Base-by-base conservation (phyloP, 1,140 invertebrate species). In the Carcinoscorpius rotundicauda region DNA sequence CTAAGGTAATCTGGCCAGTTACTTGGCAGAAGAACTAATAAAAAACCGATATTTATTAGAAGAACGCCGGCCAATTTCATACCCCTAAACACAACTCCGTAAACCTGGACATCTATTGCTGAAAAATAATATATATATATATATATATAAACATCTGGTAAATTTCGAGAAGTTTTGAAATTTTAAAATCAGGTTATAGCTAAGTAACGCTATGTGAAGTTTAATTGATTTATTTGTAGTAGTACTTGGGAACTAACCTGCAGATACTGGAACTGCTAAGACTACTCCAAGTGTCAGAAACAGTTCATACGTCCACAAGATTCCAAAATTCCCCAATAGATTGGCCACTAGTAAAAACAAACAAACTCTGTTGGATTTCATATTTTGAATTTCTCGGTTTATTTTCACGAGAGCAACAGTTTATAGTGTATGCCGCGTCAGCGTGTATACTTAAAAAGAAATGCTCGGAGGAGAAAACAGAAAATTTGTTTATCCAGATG, bases 1-100 rank as follows among this genome's bases (percentile, higher is more conserved):
- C 89, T 92, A 73, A 94, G 90, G 75, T 93, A 94, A 74, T 93
- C 87, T 4, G 92, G 91, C 93, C 93, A 97, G 78, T 95, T 93
- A 75, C 93, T 88, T 3, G 93, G 93, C 71, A 97, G 89, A 84
- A 96, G 89, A 61, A 95, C 91, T 52, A 96, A 65, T 52, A 75
- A 58, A 58, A 76, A 73, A 4, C 75, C 75, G 6, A 74, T 63
- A n/a, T 70, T 63, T 71, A 95, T 93, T 9, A 95, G 79, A 65
- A 95, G 87, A 72, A 95, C 89, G 62, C 93, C 93, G 49, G 91
- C 89, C 68, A 96, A 78, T 79, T 95, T 93, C 93, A 96, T 97
- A 29, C 91, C 92, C 71, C 87, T 85, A 76, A 96, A 96, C 69
- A 86, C 81, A 3, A 86, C 87, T 62, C 84, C 84, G 75, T 94